phyloP scores from a whole-genome alignment of 2,888 invertebrate genomes.

The Sphecodes monilicornis region DNA sequence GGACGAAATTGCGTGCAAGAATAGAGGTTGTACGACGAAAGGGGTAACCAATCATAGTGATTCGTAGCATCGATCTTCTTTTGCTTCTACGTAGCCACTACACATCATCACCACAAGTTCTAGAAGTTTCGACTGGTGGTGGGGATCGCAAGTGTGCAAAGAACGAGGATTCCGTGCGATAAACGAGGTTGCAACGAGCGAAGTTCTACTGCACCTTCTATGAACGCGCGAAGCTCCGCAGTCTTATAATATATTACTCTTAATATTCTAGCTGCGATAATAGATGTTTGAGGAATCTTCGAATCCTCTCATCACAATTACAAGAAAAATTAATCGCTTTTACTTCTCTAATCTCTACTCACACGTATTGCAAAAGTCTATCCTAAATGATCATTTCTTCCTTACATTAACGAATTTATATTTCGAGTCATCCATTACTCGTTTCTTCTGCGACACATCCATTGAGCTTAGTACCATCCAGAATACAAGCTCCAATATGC shows the following conservation, averaged over 20 bases:
- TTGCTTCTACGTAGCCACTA: not conserved
- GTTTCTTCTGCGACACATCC: not conserved
- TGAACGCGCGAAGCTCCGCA: not conserved
- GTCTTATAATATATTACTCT: constrained; percentile 1
- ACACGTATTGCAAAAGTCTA: not conserved
- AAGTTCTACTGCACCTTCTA: not conserved
- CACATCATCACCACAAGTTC: not conserved
- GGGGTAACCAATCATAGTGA: not conserved
- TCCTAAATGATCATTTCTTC: not conserved
- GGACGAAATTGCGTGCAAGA: not conserved
- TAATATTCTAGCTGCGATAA: not conserved
- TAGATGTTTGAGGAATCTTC: not conserved
- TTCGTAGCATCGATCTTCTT: not conserved
- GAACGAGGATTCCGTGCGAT: not conserved
- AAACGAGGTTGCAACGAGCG: not conserved
- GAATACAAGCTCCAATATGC: not conserved
- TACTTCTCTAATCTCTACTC: not conserved
- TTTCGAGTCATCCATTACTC: not conserved
- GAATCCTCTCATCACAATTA: not conserved
- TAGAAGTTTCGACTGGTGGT: not conserved
- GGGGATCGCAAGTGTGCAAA: not conserved
- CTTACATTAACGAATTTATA: constrained; percentile 5
- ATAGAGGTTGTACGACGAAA: not conserved
- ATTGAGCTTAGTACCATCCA: constrained; percentile 13
- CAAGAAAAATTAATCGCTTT: not conserved